Evolutionary conservation across 1,140 invertebrate genomes (phyloP).

Genomic region (Ips nitidus): DNA sequence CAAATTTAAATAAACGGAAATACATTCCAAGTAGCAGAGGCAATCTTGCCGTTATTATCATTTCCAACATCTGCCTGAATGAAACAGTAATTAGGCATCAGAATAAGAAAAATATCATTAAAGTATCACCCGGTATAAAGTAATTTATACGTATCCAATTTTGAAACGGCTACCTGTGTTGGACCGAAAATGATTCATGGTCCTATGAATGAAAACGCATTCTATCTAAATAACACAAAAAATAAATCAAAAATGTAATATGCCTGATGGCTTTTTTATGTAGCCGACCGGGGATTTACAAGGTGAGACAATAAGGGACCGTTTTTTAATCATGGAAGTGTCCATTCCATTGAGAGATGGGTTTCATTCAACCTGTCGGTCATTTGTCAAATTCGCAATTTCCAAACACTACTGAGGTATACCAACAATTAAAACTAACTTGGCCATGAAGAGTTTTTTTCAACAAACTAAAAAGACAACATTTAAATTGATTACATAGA

Average conservation of each 20-base stretch:
- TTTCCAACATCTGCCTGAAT: too few species aligned
- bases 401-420: too few species aligned
- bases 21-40: too few species aligned
- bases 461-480: too few species aligned
- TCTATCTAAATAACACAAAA: constrained; percentile 26
- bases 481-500: too few species aligned
- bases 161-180: constrained; percentile 21
- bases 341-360: neutral
- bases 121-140: constrained; percentile 9
- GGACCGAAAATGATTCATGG: constrained; percentile 23
- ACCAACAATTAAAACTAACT: too few species aligned
- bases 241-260: constrained; percentile 28
- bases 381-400: neutral
- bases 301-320: constrained; percentile 11
- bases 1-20: too few species aligned
- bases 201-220: constrained; percentile 28
- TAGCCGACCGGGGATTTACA: constrained; percentile 8
- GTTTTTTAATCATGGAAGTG: constrained; percentile 10
- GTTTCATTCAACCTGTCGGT: constrained; percentile 1
- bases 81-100: too few species aligned
- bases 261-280: constrained; percentile 17
- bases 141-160: constrained; percentile 31
- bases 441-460: too few species aligned
- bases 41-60: too few species aligned
- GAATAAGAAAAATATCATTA: too few species aligned